phyloP scores from a whole-genome alignment of 1,140 invertebrate species.

The Linepithema humile region DNA sequence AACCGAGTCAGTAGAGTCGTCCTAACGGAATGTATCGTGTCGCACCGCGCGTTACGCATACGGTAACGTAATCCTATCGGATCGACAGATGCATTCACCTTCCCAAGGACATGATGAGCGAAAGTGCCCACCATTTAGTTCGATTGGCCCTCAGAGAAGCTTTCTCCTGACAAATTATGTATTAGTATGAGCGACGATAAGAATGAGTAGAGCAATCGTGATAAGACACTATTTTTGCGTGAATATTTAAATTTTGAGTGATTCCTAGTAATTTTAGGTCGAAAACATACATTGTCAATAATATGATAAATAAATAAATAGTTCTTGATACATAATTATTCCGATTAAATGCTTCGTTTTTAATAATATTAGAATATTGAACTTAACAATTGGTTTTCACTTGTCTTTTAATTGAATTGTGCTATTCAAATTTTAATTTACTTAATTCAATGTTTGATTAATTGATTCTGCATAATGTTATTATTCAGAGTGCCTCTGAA shows the following conservation, averaged over 20 bases:
- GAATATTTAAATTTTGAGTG: too few relatives aligned
- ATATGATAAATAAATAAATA: too few relatives aligned
- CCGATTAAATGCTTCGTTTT: too few relatives aligned
- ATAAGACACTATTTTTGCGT: too few relatives aligned
- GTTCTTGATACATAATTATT: too few relatives aligned
- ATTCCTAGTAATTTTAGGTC: too few relatives aligned
- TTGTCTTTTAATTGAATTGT: neutral
- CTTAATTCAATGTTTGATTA: too few relatives aligned
- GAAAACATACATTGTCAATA: too few relatives aligned
- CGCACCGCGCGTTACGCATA: slow-evolving; percentile 66
- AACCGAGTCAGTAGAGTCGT: slow-evolving; percentile 69
- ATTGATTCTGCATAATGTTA: too few relatives aligned
- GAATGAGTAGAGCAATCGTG: too few relatives aligned
- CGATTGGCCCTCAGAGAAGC: neutral
- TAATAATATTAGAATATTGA: too few relatives aligned
- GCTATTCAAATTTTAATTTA: neutral
- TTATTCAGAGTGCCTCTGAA: too few relatives aligned
- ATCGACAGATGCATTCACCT: slow-evolving; percentile 56
- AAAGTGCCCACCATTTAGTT: slow-evolving; percentile 52
- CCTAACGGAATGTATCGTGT: slow-evolving; percentile 68
- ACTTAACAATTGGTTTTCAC: neutral
- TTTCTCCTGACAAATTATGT: neutral
- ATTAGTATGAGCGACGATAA: neutral
- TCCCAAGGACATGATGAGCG: slow-evolving; percentile 57
- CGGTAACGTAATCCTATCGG: slow-evolving; percentile 60